Base-by-base conservation (phyloP, 2,888 invertebrate species). In the Drosophila basisetae region DNA sequence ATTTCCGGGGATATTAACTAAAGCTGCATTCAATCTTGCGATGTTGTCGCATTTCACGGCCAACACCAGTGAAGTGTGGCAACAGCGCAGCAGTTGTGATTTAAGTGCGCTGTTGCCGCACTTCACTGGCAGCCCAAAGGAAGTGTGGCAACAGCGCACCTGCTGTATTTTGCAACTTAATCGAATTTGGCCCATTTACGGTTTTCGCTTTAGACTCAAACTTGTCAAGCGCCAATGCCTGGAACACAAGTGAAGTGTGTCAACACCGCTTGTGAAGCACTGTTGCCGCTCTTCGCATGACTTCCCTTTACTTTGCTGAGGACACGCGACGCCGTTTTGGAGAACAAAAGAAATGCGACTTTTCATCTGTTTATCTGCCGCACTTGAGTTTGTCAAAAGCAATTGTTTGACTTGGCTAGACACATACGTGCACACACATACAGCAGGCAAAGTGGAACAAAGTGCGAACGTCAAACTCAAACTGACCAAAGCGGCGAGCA, bases 351-450 rank as follows among this genome's bases (percentile, higher is more conserved):
- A 53, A 54, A 43, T 67, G 53, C 64, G 68, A 68, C 64, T 71
- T 71, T 79, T 81, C 76, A 79, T 76, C 82, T 75, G 64, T 76
- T 86, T 89, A 83, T 83, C 84, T 83, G 89, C 69, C 73, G 73
- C 86, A 77, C 84, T 84, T 89, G 79, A 82, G 89, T 71, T 73
- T 83, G 89, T 89, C 86, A 79, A 74, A 68, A 83, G 76, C 84
- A 85, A 85, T 88, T 84, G 89, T 85, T 76, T 85, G 79, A 72
- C 79, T 83, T 82, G 65, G 50, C 74, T 65, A 47, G 75, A 50
- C 50, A 73, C 59, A 76, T 60, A 68, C 68, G 65, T 65, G 43
- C 25, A 52, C 25, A 28, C 53, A 53, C 28, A 55, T 4, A n/a
- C 4, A 39, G 4, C 37, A 30, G 16, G 25, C 33, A 61, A 74